A percentile compares a stretch with the other conserved stretches of the same genome.
These are phyloP conservation scores for Myotis davidii DNA, from an alignment of 2,113 vertebrate species.

Conservation along the genomic window DNA sequence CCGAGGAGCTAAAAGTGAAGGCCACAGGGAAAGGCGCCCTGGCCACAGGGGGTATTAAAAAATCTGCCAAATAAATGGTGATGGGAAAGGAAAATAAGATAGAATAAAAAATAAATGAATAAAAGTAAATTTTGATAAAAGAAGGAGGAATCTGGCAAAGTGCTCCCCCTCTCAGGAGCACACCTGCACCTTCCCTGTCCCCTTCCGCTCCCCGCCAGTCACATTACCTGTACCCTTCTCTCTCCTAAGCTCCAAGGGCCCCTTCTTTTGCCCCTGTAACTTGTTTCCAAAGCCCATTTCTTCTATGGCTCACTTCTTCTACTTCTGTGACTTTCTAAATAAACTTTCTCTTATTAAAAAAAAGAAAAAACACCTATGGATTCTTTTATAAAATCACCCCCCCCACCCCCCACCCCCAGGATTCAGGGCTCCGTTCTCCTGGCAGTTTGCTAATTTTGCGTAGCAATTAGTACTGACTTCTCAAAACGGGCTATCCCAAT, in stretches of 20 bases:
- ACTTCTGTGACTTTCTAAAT: background rate
- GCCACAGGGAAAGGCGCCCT: background rate
- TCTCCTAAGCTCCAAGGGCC: background rate
- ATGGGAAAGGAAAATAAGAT: background rate
- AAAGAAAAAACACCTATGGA: constrained; percentile 49
- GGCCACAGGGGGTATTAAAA: background rate
- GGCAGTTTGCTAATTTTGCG: constrained; percentile 65
- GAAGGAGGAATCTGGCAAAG: background rate
- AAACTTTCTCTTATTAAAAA: background rate
- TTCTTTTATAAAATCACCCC: constrained; percentile 61
- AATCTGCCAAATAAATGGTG: background rate
- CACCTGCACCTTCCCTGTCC: no score
- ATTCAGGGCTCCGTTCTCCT: background rate
- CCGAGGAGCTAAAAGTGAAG: background rate
- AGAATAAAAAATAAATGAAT: background rate
- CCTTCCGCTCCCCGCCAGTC: background rate
- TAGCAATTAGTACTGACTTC: constrained; percentile 67
- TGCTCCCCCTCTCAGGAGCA: background rate
- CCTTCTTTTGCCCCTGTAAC: background rate
- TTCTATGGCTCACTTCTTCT: background rate
- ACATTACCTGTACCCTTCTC: no score
- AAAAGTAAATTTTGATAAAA: background rate
- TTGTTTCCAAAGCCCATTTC: background rate
- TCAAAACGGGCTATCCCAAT: background rate
- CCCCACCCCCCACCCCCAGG: background rate